Evolutionary conservation across 2,113 vertebrate genomes (phyloP).

Genomic region (Pangasianodon gigas): DNA sequence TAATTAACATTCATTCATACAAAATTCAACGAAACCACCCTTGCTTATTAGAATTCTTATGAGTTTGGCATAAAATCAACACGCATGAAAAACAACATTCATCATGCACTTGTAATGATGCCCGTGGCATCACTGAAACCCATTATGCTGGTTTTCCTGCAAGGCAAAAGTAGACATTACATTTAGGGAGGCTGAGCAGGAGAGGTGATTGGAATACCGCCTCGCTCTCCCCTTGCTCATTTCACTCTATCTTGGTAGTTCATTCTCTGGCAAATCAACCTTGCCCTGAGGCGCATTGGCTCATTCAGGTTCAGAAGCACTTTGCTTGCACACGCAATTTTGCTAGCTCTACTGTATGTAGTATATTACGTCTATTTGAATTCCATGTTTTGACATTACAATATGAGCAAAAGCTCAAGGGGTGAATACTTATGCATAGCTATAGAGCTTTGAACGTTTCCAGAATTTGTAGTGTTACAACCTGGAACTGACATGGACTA

Average conservation of each 20-base stretch:
- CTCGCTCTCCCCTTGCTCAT: not conserved
- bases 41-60: not conserved
- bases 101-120: constrained; percentile 13
- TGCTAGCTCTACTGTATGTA: not conserved
- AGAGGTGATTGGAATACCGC: constrained; percentile 13
- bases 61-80: constrained; percentile 1
- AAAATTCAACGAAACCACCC: not conserved
- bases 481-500: not conserved
- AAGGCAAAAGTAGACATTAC: not conserved
- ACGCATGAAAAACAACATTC: constrained; percentile 1
- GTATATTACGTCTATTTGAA: not conserved
- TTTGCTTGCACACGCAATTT: not conserved
- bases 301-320: constrained; percentile 2
- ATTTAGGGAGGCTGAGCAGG: constrained; percentile 22
- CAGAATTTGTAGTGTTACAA: not conserved
- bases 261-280: constrained; percentile 20
- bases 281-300: not conserved
- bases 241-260: not conserved
- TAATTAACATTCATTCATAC: not conserved
- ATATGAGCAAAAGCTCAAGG: not conserved
- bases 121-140: not conserved
- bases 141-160: constrained; percentile 10
- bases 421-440: not conserved
- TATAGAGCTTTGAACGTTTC: not conserved
- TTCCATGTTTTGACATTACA: not conserved